These are phyloP conservation scores for Hippopotamyrus pictus DNA, from an alignment of 2,797 vertebrate genomes.

Conservation along the genomic window DNA sequence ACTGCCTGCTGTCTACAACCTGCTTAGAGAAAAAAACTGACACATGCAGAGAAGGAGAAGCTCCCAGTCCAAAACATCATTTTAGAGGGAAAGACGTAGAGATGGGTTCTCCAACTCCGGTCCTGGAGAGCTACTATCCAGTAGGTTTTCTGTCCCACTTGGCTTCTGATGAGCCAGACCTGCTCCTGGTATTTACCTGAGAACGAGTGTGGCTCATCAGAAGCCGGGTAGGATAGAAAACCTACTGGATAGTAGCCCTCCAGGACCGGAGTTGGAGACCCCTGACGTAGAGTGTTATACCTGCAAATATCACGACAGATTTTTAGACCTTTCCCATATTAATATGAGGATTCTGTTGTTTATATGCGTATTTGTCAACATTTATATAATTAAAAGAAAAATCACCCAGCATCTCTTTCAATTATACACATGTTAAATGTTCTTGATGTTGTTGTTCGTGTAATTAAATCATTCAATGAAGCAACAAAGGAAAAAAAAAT, in stretches of 20 bases:
- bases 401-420: background rate
- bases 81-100: background rate
- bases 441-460: background rate
- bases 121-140: too few relatives aligned
- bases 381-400: background rate
- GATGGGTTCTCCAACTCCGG: too few relatives aligned
- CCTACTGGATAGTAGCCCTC: too few relatives aligned
- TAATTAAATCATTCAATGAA: background rate
- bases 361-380: background rate
- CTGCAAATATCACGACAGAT: background rate
- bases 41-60: background rate
- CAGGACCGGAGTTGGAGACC: too few relatives aligned
- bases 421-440: background rate
- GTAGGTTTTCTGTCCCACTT: too few relatives aligned
- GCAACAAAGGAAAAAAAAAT: background rate
- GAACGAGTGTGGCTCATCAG: too few relatives aligned
- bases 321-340: background rate
- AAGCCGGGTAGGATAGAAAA: too few relatives aligned
- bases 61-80: background rate
- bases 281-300: background rate
- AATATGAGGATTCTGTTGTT: background rate
- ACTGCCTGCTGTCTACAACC: background rate
- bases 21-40: background rate
- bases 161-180: too few relatives aligned
- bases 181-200: too few relatives aligned